Evolutionary conservation across 1,140 invertebrate genomes (phyloP).

Genomic region (Dryas iulia): DNA sequence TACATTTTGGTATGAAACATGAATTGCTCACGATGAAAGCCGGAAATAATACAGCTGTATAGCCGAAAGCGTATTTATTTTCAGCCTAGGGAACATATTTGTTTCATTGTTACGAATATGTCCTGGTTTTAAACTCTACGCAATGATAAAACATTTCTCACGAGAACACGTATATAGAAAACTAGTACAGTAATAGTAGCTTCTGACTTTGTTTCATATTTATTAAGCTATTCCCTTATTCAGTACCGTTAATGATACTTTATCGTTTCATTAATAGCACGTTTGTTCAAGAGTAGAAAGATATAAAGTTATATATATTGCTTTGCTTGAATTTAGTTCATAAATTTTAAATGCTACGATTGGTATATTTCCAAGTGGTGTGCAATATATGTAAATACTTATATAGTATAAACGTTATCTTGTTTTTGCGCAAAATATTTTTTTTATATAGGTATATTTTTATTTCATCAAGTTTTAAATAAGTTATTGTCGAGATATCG

Average conservation of each 20-base stretch:
- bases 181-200: neutral
- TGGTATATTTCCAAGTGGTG: no score
- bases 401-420: no score
- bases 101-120: slow-evolving; percentile 19
- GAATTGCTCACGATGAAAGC: slow-evolving; percentile 3
- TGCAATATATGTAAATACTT: no score
- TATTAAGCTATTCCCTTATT: neutral
- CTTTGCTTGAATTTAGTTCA: no score
- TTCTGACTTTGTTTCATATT: neutral
- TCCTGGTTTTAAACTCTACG: slow-evolving; percentile 33
- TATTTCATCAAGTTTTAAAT: no score
- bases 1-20: slow-evolving; percentile 1
- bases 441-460: no score
- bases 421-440: no score
- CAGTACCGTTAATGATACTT: no score
- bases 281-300: neutral
- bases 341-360: no score
- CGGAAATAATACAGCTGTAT: slow-evolving; percentile 4
- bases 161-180: slow-evolving; percentile 15
- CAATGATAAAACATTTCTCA: slow-evolving; percentile 15
- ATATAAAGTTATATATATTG: no score
- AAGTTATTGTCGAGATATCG: no score
- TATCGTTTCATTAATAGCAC: no score
- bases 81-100: neutral
- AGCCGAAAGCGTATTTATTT: slow-evolving; percentile 9